These are phyloP conservation scores for Spodoptera littoralis DNA, from an alignment of 2,888 invertebrate species.

Conservation along the genomic window DNA sequence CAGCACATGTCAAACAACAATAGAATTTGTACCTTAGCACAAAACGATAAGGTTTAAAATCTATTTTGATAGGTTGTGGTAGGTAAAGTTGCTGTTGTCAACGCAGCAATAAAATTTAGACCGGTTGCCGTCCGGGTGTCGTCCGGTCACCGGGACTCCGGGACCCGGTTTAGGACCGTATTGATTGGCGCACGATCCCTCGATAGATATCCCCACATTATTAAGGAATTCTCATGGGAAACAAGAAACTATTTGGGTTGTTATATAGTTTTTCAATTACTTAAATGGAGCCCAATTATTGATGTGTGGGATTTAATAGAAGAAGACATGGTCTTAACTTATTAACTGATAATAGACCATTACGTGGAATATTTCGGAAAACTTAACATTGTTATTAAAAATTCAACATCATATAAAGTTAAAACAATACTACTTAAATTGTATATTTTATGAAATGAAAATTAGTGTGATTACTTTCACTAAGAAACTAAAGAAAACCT, in stretches of 20 bases:
- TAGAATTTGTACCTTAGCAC: no score
- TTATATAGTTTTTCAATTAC: constrained; percentile 30
- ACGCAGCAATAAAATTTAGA: constrained; percentile 47
- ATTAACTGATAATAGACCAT: no score
- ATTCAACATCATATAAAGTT: no score
- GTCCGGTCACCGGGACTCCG: constrained; percentile 18
- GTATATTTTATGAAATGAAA: no score
- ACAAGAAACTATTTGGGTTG: constrained; percentile 4
- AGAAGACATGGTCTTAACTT: neutral
- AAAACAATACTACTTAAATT: no score
- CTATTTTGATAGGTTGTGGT: no score
- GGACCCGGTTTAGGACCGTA: constrained; percentile 19
- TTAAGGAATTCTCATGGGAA: constrained; percentile 28
- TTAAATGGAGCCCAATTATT: constrained; percentile 18
- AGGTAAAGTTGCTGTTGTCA: neutral
- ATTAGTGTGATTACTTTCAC: no score
- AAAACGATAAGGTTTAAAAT: no score
- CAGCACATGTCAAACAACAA: no score
- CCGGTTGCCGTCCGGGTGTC: constrained; percentile 12
- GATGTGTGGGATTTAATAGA: neutral
- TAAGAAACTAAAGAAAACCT: no score
- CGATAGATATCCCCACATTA: constrained; percentile 22
- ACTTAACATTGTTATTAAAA: no score
- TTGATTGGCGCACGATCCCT: constrained; percentile 35
- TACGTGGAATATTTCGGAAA: no score